phyloP scores from a whole-genome alignment of 2,797 vertebrate species.

The Oceanodroma leucorhoa region DNA sequence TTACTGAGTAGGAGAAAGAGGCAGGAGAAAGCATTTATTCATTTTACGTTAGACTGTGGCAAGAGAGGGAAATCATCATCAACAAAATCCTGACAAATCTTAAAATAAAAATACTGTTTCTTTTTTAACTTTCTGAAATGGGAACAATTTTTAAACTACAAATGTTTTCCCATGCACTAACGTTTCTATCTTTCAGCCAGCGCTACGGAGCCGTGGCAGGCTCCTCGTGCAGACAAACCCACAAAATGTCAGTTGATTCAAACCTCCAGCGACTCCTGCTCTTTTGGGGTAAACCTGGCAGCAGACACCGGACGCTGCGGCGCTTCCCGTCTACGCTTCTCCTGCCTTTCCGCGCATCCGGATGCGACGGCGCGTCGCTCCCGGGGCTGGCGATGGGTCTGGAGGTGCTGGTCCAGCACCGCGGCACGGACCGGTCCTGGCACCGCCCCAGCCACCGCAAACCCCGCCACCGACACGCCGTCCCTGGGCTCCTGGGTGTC shows the following conservation, averaged over 20 bases:
- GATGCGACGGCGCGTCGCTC: rapidly evolving
- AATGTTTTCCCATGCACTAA: neutral
- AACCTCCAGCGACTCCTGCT: rapidly evolving
- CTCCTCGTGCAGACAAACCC: neutral
- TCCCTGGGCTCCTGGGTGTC: neutral
- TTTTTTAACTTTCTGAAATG: neutral
- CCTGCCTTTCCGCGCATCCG: neutral
- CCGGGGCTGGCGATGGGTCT: neutral
- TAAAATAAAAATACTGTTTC: neutral
- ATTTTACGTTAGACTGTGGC: neutral
- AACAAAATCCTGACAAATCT: neutral
- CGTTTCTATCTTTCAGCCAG: neutral
- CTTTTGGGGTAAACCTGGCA: neutral
- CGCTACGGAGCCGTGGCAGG: rapidly evolving
- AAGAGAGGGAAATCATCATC: neutral
- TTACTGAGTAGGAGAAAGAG: neutral
- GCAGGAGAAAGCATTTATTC: neutral
- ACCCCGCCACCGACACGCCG: rapidly evolving
- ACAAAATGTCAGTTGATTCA: rapidly evolving
- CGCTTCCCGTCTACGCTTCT: rapidly evolving
- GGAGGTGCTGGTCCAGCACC: neutral
- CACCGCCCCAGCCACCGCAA: neutral
- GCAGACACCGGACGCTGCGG: rapidly evolving
- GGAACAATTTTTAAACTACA: neutral
- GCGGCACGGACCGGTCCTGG: too few species aligned